Evolutionary conservation across 1,140 invertebrate species (phyloP), one percentile per base, ranked within the genome.

Genomic region (Euwallacea similis): DNA sequence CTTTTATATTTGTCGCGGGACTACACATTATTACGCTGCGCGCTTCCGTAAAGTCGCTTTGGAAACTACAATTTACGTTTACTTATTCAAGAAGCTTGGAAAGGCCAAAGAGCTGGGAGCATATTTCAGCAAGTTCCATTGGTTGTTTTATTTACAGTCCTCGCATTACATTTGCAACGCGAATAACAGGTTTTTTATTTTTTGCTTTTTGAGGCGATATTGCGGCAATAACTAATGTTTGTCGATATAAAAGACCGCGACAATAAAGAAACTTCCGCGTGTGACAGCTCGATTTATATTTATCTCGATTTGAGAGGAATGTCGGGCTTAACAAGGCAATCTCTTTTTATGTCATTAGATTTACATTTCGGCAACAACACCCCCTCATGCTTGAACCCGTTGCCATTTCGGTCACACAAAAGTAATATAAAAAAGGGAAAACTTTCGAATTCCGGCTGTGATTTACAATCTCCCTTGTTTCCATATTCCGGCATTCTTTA

Each of bases 11-110:
- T 43, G 62, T 64, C 47, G 47, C 13, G 62, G 33, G 33, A 33
- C 16, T 44, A 46, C 64, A 58, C 64, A 58, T 65, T 65, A 65
- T 65, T 50, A 65, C 46, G 62, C 62, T 65, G 11, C 46, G 44
- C 60, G 62, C 46, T 54, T 65, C 46, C 47, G 21, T 58, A 58
- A 55, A 66, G 53, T 66, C 43, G 33, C 64, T 66, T 66, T 44
- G 11, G 42, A 66, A 66, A 58, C 64, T 66, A 66, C 64, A 58
- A 66, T 56, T 66, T 66, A 66, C 64, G 64, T 66, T 66, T 66
- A 66, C 64, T 66, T 66, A 66, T 66, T 66, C 64, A 66, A 66
- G 54, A 58, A 58, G 54, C 64, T 66, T 10, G 64, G 42, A 66
- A 58, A 66, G 54, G 64, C 42, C 53, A 65, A 54, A 42, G 21